Percentiles rank a stretch among this genome's conserved stretches.
These are phyloP conservation scores for Aromia moschata DNA, from an alignment of 2,888 invertebrate species.

Conservation along the genomic window DNA sequence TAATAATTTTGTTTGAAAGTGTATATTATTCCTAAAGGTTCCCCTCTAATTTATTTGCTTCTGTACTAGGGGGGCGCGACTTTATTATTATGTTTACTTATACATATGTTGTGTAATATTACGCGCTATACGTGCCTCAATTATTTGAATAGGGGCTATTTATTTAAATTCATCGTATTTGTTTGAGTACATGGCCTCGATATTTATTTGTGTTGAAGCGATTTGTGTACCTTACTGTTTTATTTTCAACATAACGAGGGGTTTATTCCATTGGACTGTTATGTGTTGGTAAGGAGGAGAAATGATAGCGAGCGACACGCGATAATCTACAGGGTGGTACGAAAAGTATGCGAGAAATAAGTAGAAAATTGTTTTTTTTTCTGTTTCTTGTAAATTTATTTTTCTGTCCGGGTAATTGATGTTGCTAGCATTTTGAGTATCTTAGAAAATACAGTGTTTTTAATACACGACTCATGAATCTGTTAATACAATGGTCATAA, in stretches of 20 bases:
- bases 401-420: too few relatives aligned
- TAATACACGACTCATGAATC: too few relatives aligned
- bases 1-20: too few relatives aligned
- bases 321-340: not conserved
- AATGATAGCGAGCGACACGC: not conserved
- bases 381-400: too few relatives aligned
- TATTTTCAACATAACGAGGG: conserved; percentile 18
- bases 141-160: conserved; percentile 29
- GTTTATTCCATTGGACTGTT: not conserved
- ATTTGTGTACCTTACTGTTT: conserved; percentile 25
- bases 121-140: conserved; percentile 23
- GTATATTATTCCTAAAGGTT: not conserved
- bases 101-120: conserved; percentile 33
- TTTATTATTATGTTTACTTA: conserved; percentile 20
- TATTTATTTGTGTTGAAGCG: conserved; percentile 22
- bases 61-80: not conserved
- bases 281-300: not conserved
- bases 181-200: conserved; percentile 24
- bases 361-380: not conserved
- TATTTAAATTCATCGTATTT: conserved; percentile 29
- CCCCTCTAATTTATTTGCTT: conserved; percentile 6
- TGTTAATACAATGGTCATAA: too few relatives aligned
- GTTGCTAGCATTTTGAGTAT: too few relatives aligned
- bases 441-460: too few relatives aligned
- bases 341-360: too few relatives aligned